Evolutionary conservation across 2,888 invertebrate genomes (phyloP), one percentile per base, ranked within the genome.

Genomic region (Cantharis rufa): DNA sequence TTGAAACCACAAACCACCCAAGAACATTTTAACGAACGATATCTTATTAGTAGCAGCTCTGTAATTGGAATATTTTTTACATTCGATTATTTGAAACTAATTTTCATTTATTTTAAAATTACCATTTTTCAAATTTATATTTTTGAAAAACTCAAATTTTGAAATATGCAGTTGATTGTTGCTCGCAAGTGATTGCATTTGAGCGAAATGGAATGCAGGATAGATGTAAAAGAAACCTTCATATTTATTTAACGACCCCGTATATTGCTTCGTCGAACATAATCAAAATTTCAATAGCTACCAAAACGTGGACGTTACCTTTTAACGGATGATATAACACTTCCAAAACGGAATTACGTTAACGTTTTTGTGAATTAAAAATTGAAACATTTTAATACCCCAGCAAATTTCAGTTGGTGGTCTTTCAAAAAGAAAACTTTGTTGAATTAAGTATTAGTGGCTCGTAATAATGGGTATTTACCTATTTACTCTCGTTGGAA

Each of bases 401-500:
- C n/a, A n/a, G 48, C 64, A 21, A 18, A 24, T 66, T 66, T 21
- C 64, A 66, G 64, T 66, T 66, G 64, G 64, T 66, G 64, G 64
- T 66, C 64, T 66, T 66, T 66, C 13, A 66, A 66, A 66, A 3
- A 13, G n/a, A 63, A 66, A 72, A 16, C 27, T 24, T 69, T 69
- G 24, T 62, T 61, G 61, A 24, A 73, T 69, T 15, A 73, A 28
- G 73, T 28, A 69, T 69, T 73, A 73, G 72, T 72, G 24, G 66
- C 32, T 68, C 72, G 28, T 48, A 64, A 48, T 68, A 68, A 64
- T 69, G 48, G 24, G 69, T 73, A 73, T 73, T 72, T 72, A 72
- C 24, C 21, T 73, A 62, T 68, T 74, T 74, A 32, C 72, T 72
- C 21, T 28, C 21, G 63, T 68, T 32, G 61, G 68, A 48, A 72